Conservation (phyloP, 2,888 invertebrate species). For the Pheosia tremula region DNA sequence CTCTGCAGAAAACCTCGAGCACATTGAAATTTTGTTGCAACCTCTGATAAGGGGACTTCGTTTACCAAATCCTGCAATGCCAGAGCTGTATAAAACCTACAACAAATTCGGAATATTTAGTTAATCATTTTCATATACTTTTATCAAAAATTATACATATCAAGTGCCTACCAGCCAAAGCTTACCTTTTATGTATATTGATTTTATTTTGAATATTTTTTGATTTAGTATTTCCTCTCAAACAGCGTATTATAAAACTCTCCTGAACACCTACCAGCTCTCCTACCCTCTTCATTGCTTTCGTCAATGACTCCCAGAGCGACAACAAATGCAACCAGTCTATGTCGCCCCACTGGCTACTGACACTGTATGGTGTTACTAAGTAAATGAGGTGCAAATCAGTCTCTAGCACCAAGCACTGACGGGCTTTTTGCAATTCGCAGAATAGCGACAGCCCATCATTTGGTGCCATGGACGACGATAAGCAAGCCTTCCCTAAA, state of each 20-base stretch:
- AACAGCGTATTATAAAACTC: conserved; percentile 91
- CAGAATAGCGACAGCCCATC: conserved; percentile 95
- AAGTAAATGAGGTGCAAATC: conserved; percentile 98
- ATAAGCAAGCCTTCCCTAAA: conserved; percentile 95
- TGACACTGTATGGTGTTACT: conserved; percentile 96
- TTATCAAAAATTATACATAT: conserved; percentile 2
- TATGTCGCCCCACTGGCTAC: conserved; percentile 90
- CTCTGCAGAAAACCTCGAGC: conserved; percentile 96
- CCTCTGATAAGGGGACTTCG: conserved; percentile 92
- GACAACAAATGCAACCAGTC: conserved; percentile 93
- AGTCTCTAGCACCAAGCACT: conserved; percentile 95
- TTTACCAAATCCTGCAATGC: conserved; percentile 97
- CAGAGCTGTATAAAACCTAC: conserved; percentile 94
- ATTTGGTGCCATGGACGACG: conserved; percentile 97
- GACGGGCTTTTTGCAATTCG: conserved; percentile 95
- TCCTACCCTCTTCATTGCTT: conserved; percentile 93
- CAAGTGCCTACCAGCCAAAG: background rate
- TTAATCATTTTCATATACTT: background rate
- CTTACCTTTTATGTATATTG: conserved; percentile 87
- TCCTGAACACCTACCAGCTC: conserved; percentile 95
- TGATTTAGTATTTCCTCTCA: conserved; percentile 86
- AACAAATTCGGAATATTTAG: conserved; percentile 21
- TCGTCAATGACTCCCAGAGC: conserved; percentile 92
- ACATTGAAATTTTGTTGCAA: conserved; percentile 93
- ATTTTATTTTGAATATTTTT: conserved; percentile 82